These are phyloP conservation scores for Chloroclystis v-ata DNA, from an alignment of 2,888 invertebrate species.

Conservation along the genomic window DNA sequence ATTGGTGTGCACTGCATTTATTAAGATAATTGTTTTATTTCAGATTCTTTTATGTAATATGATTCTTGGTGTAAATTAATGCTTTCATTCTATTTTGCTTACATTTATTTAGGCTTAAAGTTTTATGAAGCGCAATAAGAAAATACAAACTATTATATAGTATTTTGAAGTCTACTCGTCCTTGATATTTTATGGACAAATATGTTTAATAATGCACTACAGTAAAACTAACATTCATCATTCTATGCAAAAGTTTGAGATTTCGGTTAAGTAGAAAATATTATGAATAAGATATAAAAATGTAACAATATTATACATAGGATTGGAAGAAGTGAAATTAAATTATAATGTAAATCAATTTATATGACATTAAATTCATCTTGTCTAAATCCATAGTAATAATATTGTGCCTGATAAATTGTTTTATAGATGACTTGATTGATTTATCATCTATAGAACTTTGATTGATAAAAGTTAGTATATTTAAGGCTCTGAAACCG, in stretches of 20 bases:
- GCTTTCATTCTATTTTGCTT: background rate
- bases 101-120: too few relatives aligned
- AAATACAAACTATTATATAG: too few relatives aligned
- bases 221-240: background rate
- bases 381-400: constrained; percentile 1
- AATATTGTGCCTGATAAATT: background rate
- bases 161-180: too few relatives aligned
- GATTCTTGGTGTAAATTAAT: too few relatives aligned
- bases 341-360: background rate
- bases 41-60: background rate
- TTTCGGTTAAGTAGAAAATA: background rate
- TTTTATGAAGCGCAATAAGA: too few relatives aligned
- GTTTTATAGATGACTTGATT: background rate
- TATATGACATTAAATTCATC: background rate
- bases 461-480: background rate
- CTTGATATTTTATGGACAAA: too few relatives aligned
- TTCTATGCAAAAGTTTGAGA: background rate
- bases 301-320: background rate
- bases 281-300: constrained; percentile 1
- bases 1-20: constrained; percentile 10
- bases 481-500: background rate
- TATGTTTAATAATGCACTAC: too few relatives aligned
- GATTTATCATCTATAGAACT: too few relatives aligned
- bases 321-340: background rate
- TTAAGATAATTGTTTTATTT: background rate